A percentile compares a stretch with the other conserved stretches of the same genome.
Evolutionary conservation across 2,113 vertebrate genomes (phyloP).

Genomic region (Salvelinus alpinus): DNA sequence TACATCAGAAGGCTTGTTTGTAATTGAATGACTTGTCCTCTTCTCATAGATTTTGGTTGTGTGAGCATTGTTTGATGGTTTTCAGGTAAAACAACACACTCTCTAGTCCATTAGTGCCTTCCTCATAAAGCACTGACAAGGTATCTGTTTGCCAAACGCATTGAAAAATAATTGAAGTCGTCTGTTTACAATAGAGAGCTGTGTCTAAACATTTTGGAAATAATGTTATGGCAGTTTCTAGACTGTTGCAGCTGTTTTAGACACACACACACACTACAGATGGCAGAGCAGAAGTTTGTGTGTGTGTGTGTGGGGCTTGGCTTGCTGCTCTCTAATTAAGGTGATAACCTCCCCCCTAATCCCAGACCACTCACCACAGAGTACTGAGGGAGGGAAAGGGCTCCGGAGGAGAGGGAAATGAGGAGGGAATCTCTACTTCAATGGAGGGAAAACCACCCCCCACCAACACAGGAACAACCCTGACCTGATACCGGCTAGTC

Average conservation of each 20-base stretch:
- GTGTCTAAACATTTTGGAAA: background rate
- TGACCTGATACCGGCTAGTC: background rate
- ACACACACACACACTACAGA: conserved; percentile 38
- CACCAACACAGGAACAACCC: background rate
- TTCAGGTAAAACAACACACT: background rate
- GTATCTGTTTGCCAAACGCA: background rate
- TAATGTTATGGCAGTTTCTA: too few relatives aligned
- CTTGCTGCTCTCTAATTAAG: conserved; percentile 54
- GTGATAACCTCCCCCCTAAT: conserved; percentile 21
- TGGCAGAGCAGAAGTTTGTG: conserved; percentile 46
- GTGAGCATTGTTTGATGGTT: background rate
- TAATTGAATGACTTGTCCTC: background rate
- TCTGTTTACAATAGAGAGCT: background rate
- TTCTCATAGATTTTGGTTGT: background rate
- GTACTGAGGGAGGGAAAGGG: conserved; percentile 65
- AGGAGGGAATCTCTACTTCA: conserved; percentile 67
- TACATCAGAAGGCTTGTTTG: conserved; percentile 41
- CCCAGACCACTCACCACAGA: conserved; percentile 54
- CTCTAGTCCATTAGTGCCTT: background rate
- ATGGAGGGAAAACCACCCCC: conserved; percentile 59
- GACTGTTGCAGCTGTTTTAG: too few relatives aligned
- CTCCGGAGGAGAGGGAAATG: conserved; percentile 67
- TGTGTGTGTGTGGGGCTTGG: conserved; percentile 6
- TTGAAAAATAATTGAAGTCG: background rate
- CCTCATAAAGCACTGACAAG: background rate